These are phyloP conservation scores for Pyrgilauda ruficollis DNA, from an alignment of 2,113 vertebrate genomes.

Conservation along the genomic window DNA sequence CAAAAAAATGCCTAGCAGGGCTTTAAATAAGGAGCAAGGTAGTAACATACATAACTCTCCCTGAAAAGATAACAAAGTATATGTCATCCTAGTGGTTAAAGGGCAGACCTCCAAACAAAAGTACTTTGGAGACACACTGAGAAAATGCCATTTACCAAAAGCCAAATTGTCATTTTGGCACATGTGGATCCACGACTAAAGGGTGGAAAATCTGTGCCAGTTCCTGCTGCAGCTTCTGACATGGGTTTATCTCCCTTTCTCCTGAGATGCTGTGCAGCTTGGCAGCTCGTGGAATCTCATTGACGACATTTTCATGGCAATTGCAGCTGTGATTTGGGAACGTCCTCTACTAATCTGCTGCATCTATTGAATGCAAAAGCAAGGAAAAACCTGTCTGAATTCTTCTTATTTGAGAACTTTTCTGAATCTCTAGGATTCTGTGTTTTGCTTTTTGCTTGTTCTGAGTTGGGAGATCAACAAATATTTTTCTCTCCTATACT, in stretches of 20 bases:
- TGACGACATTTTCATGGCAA: not conserved
- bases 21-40: not conserved
- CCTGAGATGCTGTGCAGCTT: not conserved
- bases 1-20: not conserved
- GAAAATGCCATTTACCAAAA: not conserved
- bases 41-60: not conserved
- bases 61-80: not conserved
- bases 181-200: rapidly evolving
- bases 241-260: not conserved
- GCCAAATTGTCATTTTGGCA: not conserved
- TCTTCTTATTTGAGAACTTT: not conserved
- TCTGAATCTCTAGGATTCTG: not conserved
- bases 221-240: not conserved
- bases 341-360: not conserved
- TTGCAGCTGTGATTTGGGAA: not conserved
- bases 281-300: not conserved
- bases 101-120: not conserved
- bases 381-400: not conserved
- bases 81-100: not conserved
- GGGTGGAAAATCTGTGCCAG: not conserved
- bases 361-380: not conserved
- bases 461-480: not conserved
- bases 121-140: not conserved
- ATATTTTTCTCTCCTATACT: not conserved
- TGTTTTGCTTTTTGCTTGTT: not conserved